Percentiles rank a stretch among this genome's conserved stretches.
phyloP scores from a whole-genome alignment of 2,888 invertebrate genomes.

The Ferdinandea cuprea region DNA sequence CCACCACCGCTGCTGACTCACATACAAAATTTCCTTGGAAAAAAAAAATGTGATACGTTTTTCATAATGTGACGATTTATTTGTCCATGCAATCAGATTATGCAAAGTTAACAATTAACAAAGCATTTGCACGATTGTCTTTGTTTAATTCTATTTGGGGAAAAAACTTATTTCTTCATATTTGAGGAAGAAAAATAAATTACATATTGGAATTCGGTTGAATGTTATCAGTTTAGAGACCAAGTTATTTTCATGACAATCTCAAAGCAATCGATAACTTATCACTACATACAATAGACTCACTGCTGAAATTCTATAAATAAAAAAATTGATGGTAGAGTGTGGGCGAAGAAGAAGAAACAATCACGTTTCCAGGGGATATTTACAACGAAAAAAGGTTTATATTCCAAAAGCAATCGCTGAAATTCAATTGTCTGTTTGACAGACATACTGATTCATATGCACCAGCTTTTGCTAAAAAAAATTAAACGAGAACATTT shows the following conservation, averaged over 20 bases:
- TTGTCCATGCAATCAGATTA: not conserved
- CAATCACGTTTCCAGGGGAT: conserved; percentile 4
- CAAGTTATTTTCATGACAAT: conserved; percentile 15
- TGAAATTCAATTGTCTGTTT: too few species aligned
- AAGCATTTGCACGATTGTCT: not conserved
- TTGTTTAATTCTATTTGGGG: not conserved
- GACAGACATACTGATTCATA: too few species aligned
- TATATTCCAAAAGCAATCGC: too few species aligned
- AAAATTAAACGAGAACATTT: too few species aligned
- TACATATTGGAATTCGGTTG: not conserved
- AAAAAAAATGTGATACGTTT: conserved; percentile 17
- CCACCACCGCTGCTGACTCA: conserved; percentile 54
- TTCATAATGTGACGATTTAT: conserved; percentile 38
- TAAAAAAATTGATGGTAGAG: conserved; percentile 1
- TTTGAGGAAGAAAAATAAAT: too few species aligned
- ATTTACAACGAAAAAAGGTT: not conserved
- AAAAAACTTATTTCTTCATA: not conserved
- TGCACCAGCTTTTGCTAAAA: too few species aligned
- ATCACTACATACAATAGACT: conserved; percentile 19
- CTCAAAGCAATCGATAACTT: conserved; percentile 48
- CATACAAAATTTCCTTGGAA: conserved; percentile 30
- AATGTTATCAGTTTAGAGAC: conserved; percentile 34
- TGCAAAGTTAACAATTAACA: not conserved
- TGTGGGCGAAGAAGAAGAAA: conserved; percentile 8
- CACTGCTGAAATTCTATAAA: conserved; percentile 5